Evolutionary conservation across 2,797 vertebrate species (phyloP), one percentile per base, ranked within the genome.

Genomic region (Pygocentrus nattereri): DNA sequence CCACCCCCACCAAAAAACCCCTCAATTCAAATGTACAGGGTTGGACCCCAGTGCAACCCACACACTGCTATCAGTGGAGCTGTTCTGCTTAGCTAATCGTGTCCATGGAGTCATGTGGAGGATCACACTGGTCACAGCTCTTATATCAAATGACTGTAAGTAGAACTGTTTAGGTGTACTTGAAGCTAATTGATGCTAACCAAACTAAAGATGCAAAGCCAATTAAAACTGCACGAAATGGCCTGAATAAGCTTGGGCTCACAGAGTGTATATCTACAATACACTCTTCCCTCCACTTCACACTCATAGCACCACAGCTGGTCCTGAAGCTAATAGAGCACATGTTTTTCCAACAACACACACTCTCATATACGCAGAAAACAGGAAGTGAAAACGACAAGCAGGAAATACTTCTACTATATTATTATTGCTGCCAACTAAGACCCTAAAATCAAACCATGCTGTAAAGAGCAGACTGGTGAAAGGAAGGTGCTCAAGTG

Each of bases 351-450:
- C 89, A 92, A 94, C 79, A 67, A 90, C 93, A 88, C 89, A 87
- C 81, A 25, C 27, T 87, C 89, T 88, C 79, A 44, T 30, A 30
- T 25, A 19, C 47, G 70, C 58, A n/a, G 88, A 95, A 95, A 95
- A 95, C 92, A 95, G 95, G 95, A 96, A 96, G 93, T 92, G 91
- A 95, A 93, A 95, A 92, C 86, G 91, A 94, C 91, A 90, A 93
- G 93, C 92, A 93, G 95, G 96, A 96, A 97, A 95, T 94, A 95
- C 92, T 96, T 96, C 76, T 89, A 84, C 79, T 87, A 86, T 85
- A 88, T 90, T 89, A 93, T 92, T 91, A 91, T 81, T 88, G 83
- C 78, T 87, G 91, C 72, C 52, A 69, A 91, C 92, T 88, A 88
- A 89, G 88, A 88, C 81, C 61, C 85, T 59, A 88, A 85, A 87